Conservation (phyloP, 2,113 vertebrate species). For the Aptenodytes patagonicus region DNA sequence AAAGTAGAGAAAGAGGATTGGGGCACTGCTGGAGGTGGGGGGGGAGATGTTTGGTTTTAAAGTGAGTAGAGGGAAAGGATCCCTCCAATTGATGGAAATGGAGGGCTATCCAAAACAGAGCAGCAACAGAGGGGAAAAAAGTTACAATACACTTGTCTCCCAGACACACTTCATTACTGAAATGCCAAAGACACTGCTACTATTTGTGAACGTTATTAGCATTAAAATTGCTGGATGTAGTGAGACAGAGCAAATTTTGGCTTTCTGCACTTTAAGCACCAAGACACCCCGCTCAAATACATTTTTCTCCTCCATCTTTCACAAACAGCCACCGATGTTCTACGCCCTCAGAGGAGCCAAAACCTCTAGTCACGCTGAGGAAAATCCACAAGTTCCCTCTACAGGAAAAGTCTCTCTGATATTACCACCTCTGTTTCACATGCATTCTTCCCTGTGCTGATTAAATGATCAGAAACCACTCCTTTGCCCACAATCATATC, state of each 20-base stretch:
- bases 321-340: background rate
- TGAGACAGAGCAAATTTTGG: background rate
- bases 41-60: background rate
- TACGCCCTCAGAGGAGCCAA: background rate
- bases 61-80: background rate
- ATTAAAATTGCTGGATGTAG: background rate
- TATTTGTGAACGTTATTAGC: background rate
- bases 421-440: background rate
- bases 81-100: background rate
- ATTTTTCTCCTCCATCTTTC: background rate
- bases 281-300: rapidly evolving
- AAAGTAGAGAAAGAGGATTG: background rate
- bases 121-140: background rate
- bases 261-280: background rate
- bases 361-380: rapidly evolving
- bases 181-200: background rate
- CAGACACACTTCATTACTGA: background rate
- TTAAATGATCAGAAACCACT: background rate
- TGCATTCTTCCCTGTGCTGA: background rate
- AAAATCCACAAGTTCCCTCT: background rate
- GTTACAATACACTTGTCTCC: background rate
- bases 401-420: background rate
- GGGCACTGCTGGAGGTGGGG: no score
- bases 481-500: background rate
- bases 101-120: background rate